Conservation (phyloP, 1,140 invertebrate genomes). For the Drosophila jambulina region DNA sequence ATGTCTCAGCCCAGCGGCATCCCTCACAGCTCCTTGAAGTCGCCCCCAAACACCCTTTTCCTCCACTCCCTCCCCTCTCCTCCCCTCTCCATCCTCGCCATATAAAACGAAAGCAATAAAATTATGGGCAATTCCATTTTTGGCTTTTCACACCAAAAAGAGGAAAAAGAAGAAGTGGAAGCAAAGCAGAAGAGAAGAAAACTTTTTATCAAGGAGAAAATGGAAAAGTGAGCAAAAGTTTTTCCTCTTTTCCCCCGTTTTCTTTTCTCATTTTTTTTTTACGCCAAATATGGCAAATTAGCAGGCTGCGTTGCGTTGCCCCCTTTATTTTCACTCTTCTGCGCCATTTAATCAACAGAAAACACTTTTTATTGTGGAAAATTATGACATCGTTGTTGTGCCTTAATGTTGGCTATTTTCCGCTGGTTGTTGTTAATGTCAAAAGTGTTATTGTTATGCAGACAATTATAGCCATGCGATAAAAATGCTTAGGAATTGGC, state of each 20-base stretch:
- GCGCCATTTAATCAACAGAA: constrained; percentile 78
- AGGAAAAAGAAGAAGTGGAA: not conserved
- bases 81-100: not conserved
- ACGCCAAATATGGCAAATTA: constrained; percentile 51
- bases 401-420: constrained; percentile 44
- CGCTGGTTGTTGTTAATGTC: constrained; percentile 72
- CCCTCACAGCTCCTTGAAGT: not conserved
- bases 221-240: constrained; percentile 52
- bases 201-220: constrained; percentile 32
- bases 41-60: constrained; percentile 25
- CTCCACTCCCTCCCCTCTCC: not conserved
- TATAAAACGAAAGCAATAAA: constrained; percentile 70
- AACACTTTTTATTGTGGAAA: constrained; percentile 82
- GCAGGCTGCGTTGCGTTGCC: constrained; percentile 23
- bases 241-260: constrained; percentile 33
- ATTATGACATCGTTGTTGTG: constrained; percentile 73
- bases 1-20: not conserved
- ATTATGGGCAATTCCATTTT: constrained; percentile 76
- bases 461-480: constrained; percentile 78
- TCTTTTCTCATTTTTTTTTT: not conserved
- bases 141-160: constrained; percentile 69
- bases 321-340: constrained; percentile 23
- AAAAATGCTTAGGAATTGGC: constrained; percentile 67
- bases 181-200: constrained; percentile 11
- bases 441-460: constrained; percentile 82